These are phyloP conservation scores for Heliconius charithonia DNA, from an alignment of 2,888 invertebrate genomes.

Conservation along the genomic window DNA sequence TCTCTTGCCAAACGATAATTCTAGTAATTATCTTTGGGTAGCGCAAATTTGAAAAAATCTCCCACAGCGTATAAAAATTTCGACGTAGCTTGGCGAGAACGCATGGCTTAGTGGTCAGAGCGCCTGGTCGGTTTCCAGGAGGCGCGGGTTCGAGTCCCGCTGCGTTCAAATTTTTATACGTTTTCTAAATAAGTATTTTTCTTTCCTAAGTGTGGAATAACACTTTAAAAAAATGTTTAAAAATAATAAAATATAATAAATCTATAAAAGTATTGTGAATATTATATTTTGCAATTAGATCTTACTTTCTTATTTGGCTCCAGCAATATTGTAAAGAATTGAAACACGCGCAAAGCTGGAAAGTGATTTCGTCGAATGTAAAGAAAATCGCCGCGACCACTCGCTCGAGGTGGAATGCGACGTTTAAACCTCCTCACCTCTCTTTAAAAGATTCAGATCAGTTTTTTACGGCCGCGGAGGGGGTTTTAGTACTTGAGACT, in stretches of 20 bases:
- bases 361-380: slow-evolving; percentile 41
- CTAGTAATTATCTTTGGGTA: too few relatives aligned
- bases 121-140: too few relatives aligned
- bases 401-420: slow-evolving; percentile 39
- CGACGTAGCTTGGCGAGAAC: too few relatives aligned
- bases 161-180: too few relatives aligned
- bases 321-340: slow-evolving; percentile 17
- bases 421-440: slow-evolving; percentile 29
- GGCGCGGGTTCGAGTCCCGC: too few relatives aligned
- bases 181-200: too few relatives aligned
- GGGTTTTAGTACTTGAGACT: slow-evolving; percentile 14
- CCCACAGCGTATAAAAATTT: too few relatives aligned
- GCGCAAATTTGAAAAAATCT: too few relatives aligned
- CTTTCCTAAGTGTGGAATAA: too few relatives aligned
- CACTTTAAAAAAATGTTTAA: too few relatives aligned
- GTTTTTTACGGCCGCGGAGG: slow-evolving; percentile 21
- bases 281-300: neutral
- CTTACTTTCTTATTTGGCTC: neutral
- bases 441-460: slow-evolving; percentile 32
- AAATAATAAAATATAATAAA: neutral
- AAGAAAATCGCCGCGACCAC: slow-evolving; percentile 39
- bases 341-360: slow-evolving; percentile 26
- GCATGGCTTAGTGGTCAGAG: too few relatives aligned
- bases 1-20: too few relatives aligned
- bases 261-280: neutral